Base-by-base conservation (phyloP, 2,888 invertebrate genomes). In the Idaea aversata region DNA sequence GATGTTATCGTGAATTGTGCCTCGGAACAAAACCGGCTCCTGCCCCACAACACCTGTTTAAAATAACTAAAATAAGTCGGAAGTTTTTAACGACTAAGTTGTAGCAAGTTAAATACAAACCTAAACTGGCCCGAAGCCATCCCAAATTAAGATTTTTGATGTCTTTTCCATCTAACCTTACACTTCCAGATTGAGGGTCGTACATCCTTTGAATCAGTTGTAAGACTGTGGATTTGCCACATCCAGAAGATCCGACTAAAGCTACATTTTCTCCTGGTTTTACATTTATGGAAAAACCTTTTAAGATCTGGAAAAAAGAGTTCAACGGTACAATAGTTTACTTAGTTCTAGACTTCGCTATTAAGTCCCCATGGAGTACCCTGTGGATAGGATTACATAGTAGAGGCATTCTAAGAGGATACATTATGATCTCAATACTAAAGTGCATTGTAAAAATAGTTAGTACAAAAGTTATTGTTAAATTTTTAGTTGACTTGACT, bases 11-110 rank as follows among this genome's bases (percentile, higher is more conserved):
- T 94, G 93, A 71, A 98, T 97, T 7, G 96, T 95, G 38, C 96
- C 95, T 65, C 95, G 95, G 87, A 98, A 98, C 15, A 98, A 91
- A 1, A 97, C 95, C 0, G 97, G 98, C 75, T 98, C 98, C 88
- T 98, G 98, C 0, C 97, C 98, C 15, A 98, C 98, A 10, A 98
- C 95, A 57, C 97, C 93, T 93, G 73, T 15, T 34, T 5, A 63
- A n/a, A 16, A 5, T 7, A 66, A 16, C 62, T 57, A 59, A 7
- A 15, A 0, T 59, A 15, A 16, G 0, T 59, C 5, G 15, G 0
- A 59, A 16, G 15, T 15, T 59, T 16, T 59, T 4, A 15, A 59
- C 62, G 15, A 36, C 15, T 34, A 47, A n/a, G 59, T 59, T 15
- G 36, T 5, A 1, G 15, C 10, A 38, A 57, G 10, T 62, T 6